Conservation (phyloP, 23 tunicate species). For the Trididemnum miniatum region DNA sequence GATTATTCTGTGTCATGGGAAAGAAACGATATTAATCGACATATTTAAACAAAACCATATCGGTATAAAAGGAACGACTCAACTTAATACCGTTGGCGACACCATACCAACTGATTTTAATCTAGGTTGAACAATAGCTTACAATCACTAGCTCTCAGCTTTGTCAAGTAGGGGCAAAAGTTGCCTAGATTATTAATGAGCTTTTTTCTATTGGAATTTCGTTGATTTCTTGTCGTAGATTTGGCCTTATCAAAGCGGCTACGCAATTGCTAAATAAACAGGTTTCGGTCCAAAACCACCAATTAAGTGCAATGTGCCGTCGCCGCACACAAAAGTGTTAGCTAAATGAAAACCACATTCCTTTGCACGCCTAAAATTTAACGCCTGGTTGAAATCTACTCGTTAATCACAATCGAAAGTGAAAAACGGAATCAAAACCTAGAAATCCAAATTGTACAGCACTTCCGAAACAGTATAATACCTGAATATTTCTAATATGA, state of each 20-base stretch:
- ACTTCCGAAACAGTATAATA: too few species aligned
- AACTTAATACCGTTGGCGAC: slow-evolving; percentile 18
- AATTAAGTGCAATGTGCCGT: too few species aligned
- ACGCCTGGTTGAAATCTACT: too few species aligned
- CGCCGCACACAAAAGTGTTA: too few species aligned
- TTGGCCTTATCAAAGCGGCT: background rate
- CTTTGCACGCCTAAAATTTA: too few species aligned
- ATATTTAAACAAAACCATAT: slow-evolving; percentile 12
- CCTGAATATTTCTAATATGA: too few species aligned
- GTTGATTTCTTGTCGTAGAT: slow-evolving; percentile 6
- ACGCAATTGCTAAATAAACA: background rate
- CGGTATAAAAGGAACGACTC: background rate
- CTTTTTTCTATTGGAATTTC: background rate
- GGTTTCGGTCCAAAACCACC: background rate
- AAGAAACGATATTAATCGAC: slow-evolving; percentile 19
- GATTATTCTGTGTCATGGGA: background rate
- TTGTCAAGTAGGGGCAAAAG: slow-evolving; percentile 18
- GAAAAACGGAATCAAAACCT: too few species aligned
- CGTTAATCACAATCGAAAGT: too few species aligned
- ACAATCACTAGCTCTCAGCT: background rate
- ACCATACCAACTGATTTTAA: background rate
- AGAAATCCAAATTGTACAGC: too few species aligned
- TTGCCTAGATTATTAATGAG: slow-evolving; percentile 32
- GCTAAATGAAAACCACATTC: too few species aligned
- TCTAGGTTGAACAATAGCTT: slow-evolving; percentile 10